Evolutionary conservation across 2,113 vertebrate species (phyloP), one percentile per base, ranked within the genome.

Genomic region (Cochlearius cochlearius): DNA sequence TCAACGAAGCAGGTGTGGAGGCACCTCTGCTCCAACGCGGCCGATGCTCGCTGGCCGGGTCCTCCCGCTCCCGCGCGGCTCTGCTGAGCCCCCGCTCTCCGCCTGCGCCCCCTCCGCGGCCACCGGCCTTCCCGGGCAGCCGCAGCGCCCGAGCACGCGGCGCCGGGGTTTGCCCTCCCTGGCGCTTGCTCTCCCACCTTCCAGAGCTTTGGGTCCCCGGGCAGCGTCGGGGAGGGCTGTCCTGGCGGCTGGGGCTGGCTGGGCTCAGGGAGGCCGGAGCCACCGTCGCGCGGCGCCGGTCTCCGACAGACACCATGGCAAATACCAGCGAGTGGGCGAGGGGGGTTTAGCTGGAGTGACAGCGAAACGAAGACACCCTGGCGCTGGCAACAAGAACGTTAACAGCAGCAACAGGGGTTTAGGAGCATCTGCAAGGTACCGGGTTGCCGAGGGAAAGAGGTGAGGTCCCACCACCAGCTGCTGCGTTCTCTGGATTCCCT

Each of bases 281-380:
- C 0, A 3, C 18, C 2, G 1, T 66, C 1, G 2, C 23, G 38
- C 12, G 25, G 9, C 1, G 1, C 1, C 1, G 9, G 5, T 29
- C 64, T 90, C 36, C 41, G 15, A 34, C 2, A 47, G 30, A 29
- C 6, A 53, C 5, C 3, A 2, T 12, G 68, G 41, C 34, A n/a
- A 56, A 39, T 23, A 18, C 26, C 45, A 25, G 41, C 9, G 0
- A 60, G 58, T 14, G 38, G 38, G 15, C 30, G 34, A 80, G 26
- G 7, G 18, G 38, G 25, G 19, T 66, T 72, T 67, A 43, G 39
- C 32, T 55, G 36, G 45, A 77, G 19, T 56, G 38, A 50, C 17
- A 56, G 41, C 38, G 32, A 68, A 72, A 50, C 23, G 43, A 72
- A 76, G 68, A 25, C 59, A 27, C n/a, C 69, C 50, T 55, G 58